phyloP scores from a whole-genome alignment of 2,113 vertebrate species.

The Megaceryle maxima region DNA sequence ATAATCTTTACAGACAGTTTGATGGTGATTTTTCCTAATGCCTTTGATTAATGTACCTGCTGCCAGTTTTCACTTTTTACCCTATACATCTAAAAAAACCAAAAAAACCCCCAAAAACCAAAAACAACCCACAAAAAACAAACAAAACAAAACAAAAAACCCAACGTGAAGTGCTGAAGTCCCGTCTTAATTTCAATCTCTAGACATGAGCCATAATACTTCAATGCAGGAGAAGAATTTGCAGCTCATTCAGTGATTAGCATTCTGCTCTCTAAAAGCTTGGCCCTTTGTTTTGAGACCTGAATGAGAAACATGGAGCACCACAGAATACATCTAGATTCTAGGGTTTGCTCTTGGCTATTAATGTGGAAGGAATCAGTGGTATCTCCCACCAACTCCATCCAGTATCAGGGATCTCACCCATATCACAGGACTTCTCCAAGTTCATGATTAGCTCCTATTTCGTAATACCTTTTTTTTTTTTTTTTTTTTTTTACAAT shows the following conservation, averaged over 20 bases:
- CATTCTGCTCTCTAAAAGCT: background rate
- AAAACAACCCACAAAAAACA: background rate
- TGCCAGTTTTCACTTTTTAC: background rate
- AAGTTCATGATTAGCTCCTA: background rate
- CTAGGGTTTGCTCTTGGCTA: background rate
- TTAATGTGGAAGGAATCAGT: background rate
- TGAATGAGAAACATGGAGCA: background rate
- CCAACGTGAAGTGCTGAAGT: too few species aligned
- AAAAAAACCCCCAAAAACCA: background rate
- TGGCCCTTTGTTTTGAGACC: background rate
- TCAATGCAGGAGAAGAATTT: background rate
- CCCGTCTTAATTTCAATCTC: background rate
- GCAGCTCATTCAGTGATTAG: background rate
- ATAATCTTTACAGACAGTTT: background rate
- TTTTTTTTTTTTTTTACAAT: background rate
- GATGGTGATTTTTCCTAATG: background rate
- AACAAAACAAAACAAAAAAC: background rate
- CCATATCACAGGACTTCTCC: background rate
- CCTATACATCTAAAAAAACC: background rate
- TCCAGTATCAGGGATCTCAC: background rate
- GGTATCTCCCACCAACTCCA: background rate
- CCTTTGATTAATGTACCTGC: background rate
- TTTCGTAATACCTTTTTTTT: background rate
- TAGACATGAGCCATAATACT: background rate
- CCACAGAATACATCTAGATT: background rate